Evolutionary conservation across 2,797 vertebrate genomes (phyloP), one percentile per base, ranked within the genome.

Genomic region (Hemibagrus guttatus): DNA sequence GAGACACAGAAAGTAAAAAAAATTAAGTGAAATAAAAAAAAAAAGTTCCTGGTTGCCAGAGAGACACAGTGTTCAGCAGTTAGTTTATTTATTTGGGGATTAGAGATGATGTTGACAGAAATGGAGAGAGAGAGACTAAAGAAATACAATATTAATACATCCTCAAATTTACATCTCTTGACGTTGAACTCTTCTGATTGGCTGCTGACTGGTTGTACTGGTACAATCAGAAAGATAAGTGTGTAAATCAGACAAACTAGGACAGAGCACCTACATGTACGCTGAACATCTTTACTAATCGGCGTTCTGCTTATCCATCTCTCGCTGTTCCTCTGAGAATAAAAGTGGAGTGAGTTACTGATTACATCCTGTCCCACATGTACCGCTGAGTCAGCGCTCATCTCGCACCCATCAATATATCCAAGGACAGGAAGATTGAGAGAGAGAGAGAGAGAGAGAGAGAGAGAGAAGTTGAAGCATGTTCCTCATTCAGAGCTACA

Each of bases 251-350:
- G 90, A 89, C n/a, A 87, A 89, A 92, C 35, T 28, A 81, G 92
- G 92, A 93, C 91, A 79, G 4, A 0, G 19, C 83, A 91, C 93
- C 92, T 86, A 26, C 90, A 4, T 42, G 89, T 86, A 88, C 46
- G 35, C 49, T 87, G 75, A 91, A 93, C 88, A 52, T 92, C 91
- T 93, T 91, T 87, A 91, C 90, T 86, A 85, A 91, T 85, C 35
- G 46, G 90, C 89, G 39, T 14, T 63, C 23, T 81, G 58, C 58
- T 46, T 28, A 66, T 52, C 21, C 61, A 28, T 52, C 61, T 64
- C 39, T 52, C 17, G 1, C 11, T 59, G 11, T 64, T 16, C 42
- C 80, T 49, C 42, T 81, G 78, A 35, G 59, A 49, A 64, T 42
- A 56, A 71, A 54, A n/a, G 16, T 28, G 19, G 59, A 49, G 26